Conservation (phyloP, 2,888 invertebrate genomes). For the Trisateles emortualis region DNA sequence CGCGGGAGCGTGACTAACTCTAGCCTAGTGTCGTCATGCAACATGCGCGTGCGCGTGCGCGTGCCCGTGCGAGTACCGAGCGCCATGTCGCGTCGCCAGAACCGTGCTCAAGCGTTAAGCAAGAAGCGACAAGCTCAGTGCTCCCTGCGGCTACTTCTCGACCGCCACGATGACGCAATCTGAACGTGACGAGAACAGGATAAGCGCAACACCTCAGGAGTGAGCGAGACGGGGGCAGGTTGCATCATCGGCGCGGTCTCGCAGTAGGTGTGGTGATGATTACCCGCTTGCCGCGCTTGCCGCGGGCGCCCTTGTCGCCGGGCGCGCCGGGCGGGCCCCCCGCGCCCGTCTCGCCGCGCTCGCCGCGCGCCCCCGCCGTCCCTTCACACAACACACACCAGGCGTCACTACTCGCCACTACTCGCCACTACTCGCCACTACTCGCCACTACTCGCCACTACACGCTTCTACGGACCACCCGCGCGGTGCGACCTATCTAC, state of each 20-base stretch:
- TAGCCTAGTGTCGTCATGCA: constrained; percentile 33
- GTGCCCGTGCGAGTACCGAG: neutral
- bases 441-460: constrained; percentile 3
- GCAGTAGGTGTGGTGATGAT: constrained; percentile 52
- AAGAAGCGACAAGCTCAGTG: neutral
- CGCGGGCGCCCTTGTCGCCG: constrained; percentile 96
- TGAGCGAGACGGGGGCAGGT: neutral
- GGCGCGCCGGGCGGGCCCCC: constrained; percentile 91
- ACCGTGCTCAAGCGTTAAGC: constrained; percentile 4
- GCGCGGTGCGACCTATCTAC: neutral
- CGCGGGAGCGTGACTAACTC: constrained; percentile 40
- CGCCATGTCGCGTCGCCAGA: neutral
- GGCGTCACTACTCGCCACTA: constrained; percentile 30
- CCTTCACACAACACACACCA: constrained; percentile 80
- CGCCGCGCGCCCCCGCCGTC: constrained; percentile 90
- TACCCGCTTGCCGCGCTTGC: constrained; percentile 98
- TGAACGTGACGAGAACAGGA: neutral
- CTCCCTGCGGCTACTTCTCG: constrained; percentile 5
- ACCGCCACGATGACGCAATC: constrained; percentile 16
- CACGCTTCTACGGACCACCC: neutral
- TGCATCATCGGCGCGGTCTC: constrained; percentile 1
- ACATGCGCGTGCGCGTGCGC: constrained; percentile 25
- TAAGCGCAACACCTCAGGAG: neutral
- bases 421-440: neutral
- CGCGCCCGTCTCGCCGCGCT: constrained; percentile 93